phyloP scores from a whole-genome alignment of 2,113 vertebrate species.

The Grus americana region DNA sequence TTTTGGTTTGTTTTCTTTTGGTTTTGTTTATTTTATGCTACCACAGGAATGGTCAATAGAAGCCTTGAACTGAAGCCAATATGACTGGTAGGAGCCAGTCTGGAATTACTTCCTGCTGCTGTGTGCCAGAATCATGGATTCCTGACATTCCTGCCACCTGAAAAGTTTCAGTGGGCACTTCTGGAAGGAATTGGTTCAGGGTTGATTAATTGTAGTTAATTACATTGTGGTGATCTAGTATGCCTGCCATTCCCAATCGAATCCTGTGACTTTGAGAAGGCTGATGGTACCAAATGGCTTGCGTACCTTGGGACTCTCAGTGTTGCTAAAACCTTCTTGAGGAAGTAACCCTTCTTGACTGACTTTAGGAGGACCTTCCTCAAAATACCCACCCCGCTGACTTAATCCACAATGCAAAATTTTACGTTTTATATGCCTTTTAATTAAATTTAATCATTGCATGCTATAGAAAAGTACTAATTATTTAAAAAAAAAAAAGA shows the following conservation, averaged over 20 bases:
- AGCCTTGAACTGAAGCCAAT: neutral
- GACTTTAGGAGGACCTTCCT: neutral
- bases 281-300: neutral
- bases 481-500: neutral
- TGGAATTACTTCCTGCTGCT: neutral
- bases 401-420: neutral
- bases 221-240: neutral
- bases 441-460: neutral
- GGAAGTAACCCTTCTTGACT: neutral
- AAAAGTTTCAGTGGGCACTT: neutral
- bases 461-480: neutral
- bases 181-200: neutral
- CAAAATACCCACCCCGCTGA: neutral
- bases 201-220: neutral
- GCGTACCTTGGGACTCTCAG: neutral
- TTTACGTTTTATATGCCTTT: neutral
- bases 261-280: neutral
- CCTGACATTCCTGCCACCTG: conserved; percentile 16
- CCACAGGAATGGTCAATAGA: neutral
- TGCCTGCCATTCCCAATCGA: neutral
- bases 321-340: neutral
- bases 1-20: no score
- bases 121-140: neutral
- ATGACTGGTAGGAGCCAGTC: neutral
- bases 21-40: neutral